Evolutionary conservation across 2,888 invertebrate genomes (phyloP), one percentile per base, ranked within the genome.

Genomic region (Synanthedon formicaeformis): DNA sequence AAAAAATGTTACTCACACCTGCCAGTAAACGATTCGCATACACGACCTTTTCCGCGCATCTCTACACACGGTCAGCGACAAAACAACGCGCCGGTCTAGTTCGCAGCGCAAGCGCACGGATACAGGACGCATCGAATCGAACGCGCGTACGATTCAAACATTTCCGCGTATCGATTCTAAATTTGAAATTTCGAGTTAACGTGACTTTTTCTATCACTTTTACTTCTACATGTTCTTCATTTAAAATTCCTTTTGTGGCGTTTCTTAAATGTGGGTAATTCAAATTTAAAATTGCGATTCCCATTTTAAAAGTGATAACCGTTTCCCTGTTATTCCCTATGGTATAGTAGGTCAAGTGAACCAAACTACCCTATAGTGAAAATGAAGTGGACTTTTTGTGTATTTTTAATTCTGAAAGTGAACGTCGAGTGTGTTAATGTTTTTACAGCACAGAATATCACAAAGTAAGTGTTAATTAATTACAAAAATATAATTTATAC

Each of bases 1-100:
- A 6, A 63, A n/a, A 73, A 75, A 68, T 66, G 73, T 72, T 71
- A 63, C 54, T 54, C 54, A 62, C 70, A 61, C 63, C 71, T 71
- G 71, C 50, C 52, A 61, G 58, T 57, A 63, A 63, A 63, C 62
- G 14, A 45, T 45, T 45, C 45, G 45, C 49, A 49, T 53, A 23
- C 53, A 57, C 59, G 58, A 60, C 57, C 59, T 58, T 55, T 13
- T 55, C 55, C 57, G 41, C 50, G 58, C 59, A 59, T 58, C 64
- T 27, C 27, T 61, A 66, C 60, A 57, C 58, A 60, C 61, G 58
- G 58, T 60, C 63, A 60, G 58, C 67, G 58, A 54, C 64, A 51
- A 34, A 34, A 34, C 34, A 34, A 34, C 8, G 34, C 51, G 16
- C 8, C 40, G 14, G 50, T 40, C 55, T 64, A 67, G 66, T 68